Conservation (phyloP, 2,113 vertebrate genomes). For the Dasyornis broadbenti region DNA sequence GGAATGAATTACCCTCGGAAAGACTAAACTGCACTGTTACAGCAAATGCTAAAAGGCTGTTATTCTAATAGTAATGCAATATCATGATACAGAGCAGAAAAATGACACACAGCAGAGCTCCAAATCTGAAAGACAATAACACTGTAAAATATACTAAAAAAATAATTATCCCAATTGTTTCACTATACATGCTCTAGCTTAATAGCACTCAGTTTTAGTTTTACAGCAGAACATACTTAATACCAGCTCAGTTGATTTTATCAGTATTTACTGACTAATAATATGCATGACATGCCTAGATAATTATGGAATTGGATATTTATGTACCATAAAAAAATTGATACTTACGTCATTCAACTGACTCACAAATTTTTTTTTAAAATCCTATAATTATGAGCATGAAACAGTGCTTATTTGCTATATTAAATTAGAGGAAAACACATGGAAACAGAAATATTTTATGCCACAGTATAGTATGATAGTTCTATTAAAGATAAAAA, state of each 20-base stretch:
- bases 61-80: not conserved
- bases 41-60: not conserved
- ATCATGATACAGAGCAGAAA: not conserved
- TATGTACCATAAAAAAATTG: not conserved
- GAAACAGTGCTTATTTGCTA: not conserved
- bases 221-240: not conserved
- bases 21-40: not conserved
- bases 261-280: not conserved
- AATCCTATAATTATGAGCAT: not conserved
- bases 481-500: not conserved
- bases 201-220: not conserved
- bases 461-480: not conserved
- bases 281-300: not conserved
- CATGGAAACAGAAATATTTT: not conserved
- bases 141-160: not conserved
- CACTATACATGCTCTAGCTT: not conserved
- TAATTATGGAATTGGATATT: not conserved
- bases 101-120: not conserved
- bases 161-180: not conserved
- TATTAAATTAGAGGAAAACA: not conserved
- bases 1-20: not conserved
- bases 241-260: not conserved
- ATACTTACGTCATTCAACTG: not conserved
- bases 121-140: not conserved
- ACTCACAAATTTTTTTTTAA: not conserved